A percentile compares a stretch with the other conserved stretches of the same genome.
Evolutionary conservation across 2,888 invertebrate species (phyloP).

Genomic region (Argynnis bischoffii): DNA sequence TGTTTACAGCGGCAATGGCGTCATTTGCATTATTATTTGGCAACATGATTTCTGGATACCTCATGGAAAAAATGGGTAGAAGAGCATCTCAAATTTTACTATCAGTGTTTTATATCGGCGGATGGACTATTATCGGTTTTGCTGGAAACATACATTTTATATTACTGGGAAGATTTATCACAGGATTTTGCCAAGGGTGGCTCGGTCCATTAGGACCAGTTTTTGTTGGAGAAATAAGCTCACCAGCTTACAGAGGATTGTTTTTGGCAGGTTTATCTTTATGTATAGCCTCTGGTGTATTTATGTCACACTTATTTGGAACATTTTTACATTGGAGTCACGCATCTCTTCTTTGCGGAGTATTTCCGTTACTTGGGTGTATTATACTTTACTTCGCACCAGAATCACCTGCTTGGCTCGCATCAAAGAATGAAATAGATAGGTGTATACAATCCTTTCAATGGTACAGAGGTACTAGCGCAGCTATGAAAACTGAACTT

Average conservation of each 20-base stretch:
- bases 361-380: constrained; percentile 78
- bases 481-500: constrained; percentile 74
- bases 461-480: constrained; percentile 82
- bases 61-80: constrained; percentile 84
- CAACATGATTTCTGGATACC: constrained; percentile 81
- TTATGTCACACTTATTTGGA: constrained; percentile 85
- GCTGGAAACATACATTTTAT: constrained; percentile 73
- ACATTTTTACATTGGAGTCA: constrained; percentile 83
- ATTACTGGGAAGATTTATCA: constrained; percentile 80
- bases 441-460: constrained; percentile 83
- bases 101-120: constrained; percentile 77
- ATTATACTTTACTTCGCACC: constrained; percentile 82
- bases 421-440: constrained; percentile 80
- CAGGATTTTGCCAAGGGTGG: constrained; percentile 83
- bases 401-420: constrained; percentile 87
- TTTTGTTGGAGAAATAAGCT: constrained; percentile 83
- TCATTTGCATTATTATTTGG: constrained; percentile 84
- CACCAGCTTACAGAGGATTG: constrained; percentile 84
- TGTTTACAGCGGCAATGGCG: constrained; percentile 82
- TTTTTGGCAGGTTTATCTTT: constrained; percentile 84
- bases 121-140: constrained; percentile 83
- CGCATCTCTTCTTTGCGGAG: constrained; percentile 79
- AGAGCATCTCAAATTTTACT: constrained; percentile 77
- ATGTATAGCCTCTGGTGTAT: constrained; percentile 84
- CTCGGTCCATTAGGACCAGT: constrained; percentile 81